These are phyloP conservation scores for Lemur catta DNA, from an alignment of 2,797 vertebrate species.

Conservation along the genomic window DNA sequence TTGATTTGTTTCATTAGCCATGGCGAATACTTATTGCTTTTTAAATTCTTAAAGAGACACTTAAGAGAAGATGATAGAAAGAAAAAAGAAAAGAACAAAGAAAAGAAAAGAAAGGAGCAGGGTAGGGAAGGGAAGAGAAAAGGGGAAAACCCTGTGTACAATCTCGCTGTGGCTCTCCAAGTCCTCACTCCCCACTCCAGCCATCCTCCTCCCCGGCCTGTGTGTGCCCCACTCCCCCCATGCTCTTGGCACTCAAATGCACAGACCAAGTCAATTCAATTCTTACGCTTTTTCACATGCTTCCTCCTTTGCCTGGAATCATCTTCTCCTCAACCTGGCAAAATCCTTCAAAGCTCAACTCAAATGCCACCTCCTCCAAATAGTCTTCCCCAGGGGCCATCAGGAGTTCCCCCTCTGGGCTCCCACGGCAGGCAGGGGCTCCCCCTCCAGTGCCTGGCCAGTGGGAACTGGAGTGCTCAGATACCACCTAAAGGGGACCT, in stretches of 20 bases:
- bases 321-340: neutral
- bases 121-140: neutral
- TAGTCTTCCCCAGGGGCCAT: neutral
- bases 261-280: neutral
- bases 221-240: rapidly evolving
- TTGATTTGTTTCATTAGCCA: neutral
- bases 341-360: neutral
- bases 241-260: neutral
- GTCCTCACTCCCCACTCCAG: neutral
- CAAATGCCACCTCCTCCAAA: neutral
- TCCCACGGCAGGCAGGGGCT: neutral
- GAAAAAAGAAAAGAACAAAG: neutral
- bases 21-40: neutral
- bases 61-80: neutral
- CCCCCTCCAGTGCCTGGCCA: neutral
- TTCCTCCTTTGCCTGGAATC: neutral
- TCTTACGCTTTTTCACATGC: neutral
- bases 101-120: neutral
- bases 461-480: too few species aligned
- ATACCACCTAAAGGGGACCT: neutral
- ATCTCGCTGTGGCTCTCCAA: rapidly evolving
- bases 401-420: neutral
- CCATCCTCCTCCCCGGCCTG: neutral
- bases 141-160: neutral
- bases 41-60: neutral